Evolutionary conservation across 2,797 vertebrate genomes (phyloP), one percentile per base, ranked within the genome.

Genomic region (Decapterus maruadsi): DNA sequence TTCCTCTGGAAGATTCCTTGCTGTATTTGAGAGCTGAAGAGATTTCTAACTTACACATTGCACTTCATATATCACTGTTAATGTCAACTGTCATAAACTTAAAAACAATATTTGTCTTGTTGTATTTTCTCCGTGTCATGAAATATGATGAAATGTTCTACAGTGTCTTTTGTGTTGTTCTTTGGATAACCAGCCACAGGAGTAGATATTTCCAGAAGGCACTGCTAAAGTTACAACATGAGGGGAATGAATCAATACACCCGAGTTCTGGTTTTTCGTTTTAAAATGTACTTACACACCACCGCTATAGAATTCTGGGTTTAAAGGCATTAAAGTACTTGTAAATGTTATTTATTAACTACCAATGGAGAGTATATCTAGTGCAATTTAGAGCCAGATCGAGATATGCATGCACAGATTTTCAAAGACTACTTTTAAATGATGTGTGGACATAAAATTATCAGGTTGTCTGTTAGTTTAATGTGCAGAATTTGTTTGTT

Each of bases 21-120:
- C 69, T 19, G 16, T 57, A 83, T 86, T 87, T 82, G 84, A 89
- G 84, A 82, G 50, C 22, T 19, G 72, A 83, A 78, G 58, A 89
- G 4, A 62, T 77, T 86, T 88, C 81, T 75, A 70, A 85, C 77
- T 74, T 82, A 57, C 71, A 88, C 76, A 51, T 88, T 45, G 11
- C 85, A 89, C 89, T 80, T 88, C 87, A 92, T 92, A 90, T 72
- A 89, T 92, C 90, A 93, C 78, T 16, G 63, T 89, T 90, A 90
- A 87, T 62, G 82, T 92, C 90, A 89, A 82, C 77, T 86, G 83
- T 86, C 86, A 89, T 86, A 85, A 89, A 84, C 55, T 78, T 78
- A 83, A 87, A 86, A 85, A 90, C 86, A 91, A 93, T 91, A 90
- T 92, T 93, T 87, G 89, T 82, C 89, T 77, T 72, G 64, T 86